Evolutionary conservation across 2,888 invertebrate species (phyloP), one percentile per base, ranked within the genome.

Genomic region (Eumerus sabulonum): DNA sequence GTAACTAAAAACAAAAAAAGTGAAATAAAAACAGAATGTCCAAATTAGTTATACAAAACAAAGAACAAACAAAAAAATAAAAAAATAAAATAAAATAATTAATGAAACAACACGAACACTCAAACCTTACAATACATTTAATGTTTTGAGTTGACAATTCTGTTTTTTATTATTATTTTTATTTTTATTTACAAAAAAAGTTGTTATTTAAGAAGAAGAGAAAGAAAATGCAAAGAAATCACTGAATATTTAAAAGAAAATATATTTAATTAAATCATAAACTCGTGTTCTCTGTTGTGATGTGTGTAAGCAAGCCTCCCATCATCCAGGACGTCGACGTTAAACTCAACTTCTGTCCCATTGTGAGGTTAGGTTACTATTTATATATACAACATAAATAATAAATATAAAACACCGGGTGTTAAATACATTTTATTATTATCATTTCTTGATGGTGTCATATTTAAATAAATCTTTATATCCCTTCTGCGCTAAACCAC

Each of bases 41-140:
- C 79, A 79, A 74, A 79, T 79, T 79, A 79, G 77, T 79, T 64
- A 64, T 77, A 67, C 48, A 42, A 64, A 48, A 18, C 9, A 17
- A 18, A 4, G 35, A 51, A 56, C 35, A 45, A 62, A 56, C 13
- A 36, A 67, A 67, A 56, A 64, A 68, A 67, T 73, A 73, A 79
- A 68, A 51, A 54, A 74, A 51, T 45, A 13, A 60, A 72, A 47
- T 27, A 62, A 62, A 71, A 18, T 27, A 27, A 54, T 27, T 36
- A 60, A 38, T 38, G 44, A 57, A 50, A 62, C 42, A 40, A 27
- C 56, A 50, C 66, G 54, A n/a, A 60, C 72, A 66, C 62, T 71
- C 54, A 64, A 56, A 53, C 14, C 13, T 27, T 48, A 51, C 27
- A 27, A 27, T 2, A 27, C 2, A 27, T 27, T 27, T 27, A 4